A percentile compares a stretch with the other conserved stretches of the same genome.
Conservation (phyloP, 2,113 vertebrate species). For the Haemorhous mexicanus region DNA sequence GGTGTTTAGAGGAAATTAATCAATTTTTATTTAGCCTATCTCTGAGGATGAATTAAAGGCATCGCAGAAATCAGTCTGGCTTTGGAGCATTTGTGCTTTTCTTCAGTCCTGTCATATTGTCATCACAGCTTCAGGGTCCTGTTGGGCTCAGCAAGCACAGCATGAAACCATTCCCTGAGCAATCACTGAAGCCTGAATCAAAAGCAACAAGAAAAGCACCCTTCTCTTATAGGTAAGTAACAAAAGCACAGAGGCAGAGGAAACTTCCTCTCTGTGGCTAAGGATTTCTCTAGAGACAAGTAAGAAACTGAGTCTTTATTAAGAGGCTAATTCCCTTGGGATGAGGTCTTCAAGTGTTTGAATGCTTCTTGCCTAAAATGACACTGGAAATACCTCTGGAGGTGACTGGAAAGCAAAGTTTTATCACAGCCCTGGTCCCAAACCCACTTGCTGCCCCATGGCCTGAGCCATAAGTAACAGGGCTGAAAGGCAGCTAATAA, state of each 20-base stretch:
- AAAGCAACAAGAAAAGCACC: background rate
- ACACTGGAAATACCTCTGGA: background rate
- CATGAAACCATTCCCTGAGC: background rate
- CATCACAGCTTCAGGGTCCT: background rate
- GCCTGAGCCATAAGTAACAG: background rate
- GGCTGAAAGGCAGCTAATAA: background rate
- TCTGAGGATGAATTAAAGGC: background rate
- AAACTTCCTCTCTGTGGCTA: background rate
- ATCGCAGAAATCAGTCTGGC: background rate
- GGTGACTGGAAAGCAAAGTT: background rate
- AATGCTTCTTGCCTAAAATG: background rate
- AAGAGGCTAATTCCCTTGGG: background rate
- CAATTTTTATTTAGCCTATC: background rate
- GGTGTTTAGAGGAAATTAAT: background rate
- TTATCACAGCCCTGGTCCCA: background rate
- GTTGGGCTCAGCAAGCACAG: background rate
- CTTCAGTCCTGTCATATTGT: background rate
- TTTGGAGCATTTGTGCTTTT: background rate
- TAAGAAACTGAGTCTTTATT: background rate
- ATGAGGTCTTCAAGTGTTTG: background rate
- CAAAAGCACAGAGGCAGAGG: background rate
- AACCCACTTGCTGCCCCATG: background rate
- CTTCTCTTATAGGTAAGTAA: background rate
- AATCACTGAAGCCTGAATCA: background rate
- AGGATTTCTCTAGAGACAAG: background rate